Conservation (phyloP, 2,797 vertebrate species). For the Notolabrus celidotus region DNA sequence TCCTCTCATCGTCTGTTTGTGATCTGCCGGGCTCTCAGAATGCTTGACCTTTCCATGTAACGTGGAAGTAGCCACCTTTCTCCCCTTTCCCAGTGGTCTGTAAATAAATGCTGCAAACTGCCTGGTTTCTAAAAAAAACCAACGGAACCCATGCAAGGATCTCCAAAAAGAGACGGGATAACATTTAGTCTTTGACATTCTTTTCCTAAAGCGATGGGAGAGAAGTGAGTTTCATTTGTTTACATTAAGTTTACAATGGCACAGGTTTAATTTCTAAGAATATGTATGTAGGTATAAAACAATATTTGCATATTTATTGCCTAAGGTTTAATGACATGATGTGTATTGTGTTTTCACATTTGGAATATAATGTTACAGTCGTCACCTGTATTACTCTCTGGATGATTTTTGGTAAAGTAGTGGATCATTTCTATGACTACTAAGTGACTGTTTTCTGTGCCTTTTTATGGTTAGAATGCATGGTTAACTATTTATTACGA, state of each 20-base stretch:
- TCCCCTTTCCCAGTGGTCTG: constrained; percentile 78
- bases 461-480: constrained; percentile 98
- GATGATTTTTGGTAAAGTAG: constrained; percentile 98
- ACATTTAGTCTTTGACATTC: constrained; percentile 83
- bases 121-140: constrained; percentile 86
- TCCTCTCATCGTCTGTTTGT: constrained; percentile 11
- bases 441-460: constrained; percentile 99
- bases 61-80: constrained; percentile 52
- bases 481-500: constrained; percentile 98
- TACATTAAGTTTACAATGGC: constrained; percentile 99
- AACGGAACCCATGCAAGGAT: constrained; percentile 83
- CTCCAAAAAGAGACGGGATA: constrained; percentile 79
- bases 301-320: constrained; percentile 98
- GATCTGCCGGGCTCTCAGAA: constrained; percentile 49
- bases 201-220: constrained; percentile 87
- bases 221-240: constrained; percentile 95
- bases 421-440: constrained; percentile 99
- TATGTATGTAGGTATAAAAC: constrained; percentile 88
- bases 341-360: constrained; percentile 98
- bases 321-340: constrained; percentile 93
- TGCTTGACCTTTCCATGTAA: constrained; percentile 43
- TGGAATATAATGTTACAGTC: constrained; percentile 99
- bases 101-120: constrained; percentile 93
- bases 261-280: constrained; percentile 92
- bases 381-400: constrained; percentile 94